Conservation (phyloP, 64 coral and sea anemone species). For the Stylophora pistillata region DNA sequence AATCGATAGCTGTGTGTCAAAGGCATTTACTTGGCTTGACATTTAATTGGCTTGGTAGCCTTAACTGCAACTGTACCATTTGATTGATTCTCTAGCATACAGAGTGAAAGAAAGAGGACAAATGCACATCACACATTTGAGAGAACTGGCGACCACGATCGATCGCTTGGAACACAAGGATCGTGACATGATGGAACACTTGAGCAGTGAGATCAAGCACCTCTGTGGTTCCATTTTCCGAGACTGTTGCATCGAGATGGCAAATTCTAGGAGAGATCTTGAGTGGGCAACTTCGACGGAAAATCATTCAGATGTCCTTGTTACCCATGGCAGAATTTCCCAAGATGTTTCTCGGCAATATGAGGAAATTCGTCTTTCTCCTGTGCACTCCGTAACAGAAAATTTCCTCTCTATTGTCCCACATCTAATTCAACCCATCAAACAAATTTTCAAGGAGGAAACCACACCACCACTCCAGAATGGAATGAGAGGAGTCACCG, state of each 20-base stretch:
- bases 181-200: background rate
- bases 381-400: too few relatives aligned
- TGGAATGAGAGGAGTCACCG: background rate
- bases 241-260: conserved; percentile 49
- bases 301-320: background rate
- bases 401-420: conserved; percentile 1
- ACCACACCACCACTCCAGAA: background rate
- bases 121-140: conserved; percentile 12
- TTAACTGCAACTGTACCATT: background rate
- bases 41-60: too few relatives aligned
- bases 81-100: conserved; percentile 16
- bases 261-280: background rate
- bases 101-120: conserved; percentile 41
- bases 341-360: too few relatives aligned
- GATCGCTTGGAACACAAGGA: background rate
- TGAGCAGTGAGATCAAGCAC: background rate
- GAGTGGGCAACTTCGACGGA: background rate
- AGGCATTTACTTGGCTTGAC: background rate
- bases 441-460: background rate
- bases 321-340: background rate
- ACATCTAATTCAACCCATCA: background rate
- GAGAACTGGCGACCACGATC: conserved; percentile 6
- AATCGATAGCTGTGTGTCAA: too few relatives aligned
- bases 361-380: background rate
- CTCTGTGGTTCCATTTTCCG: background rate